Conservation (phyloP, 2,797 vertebrate species). For the Amblyopsis hoosieri region DNA sequence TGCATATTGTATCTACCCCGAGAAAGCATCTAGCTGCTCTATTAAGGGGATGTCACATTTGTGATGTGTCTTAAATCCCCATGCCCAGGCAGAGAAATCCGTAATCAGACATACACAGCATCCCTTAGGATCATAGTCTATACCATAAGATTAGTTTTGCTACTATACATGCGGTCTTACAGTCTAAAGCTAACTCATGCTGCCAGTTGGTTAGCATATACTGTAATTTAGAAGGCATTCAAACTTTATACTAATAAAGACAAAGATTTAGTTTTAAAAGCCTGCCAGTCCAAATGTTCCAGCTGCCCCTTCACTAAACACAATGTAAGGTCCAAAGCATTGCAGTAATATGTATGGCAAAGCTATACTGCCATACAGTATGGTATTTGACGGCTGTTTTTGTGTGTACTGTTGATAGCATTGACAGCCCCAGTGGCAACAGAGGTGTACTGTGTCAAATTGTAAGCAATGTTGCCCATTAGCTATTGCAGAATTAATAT, state of each 20-base stretch:
- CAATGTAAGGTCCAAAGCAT: not conserved
- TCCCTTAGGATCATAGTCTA: no score
- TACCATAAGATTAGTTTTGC: no score
- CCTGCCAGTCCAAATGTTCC: no score
- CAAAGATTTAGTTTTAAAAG: conserved; percentile 12
- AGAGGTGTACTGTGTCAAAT: conserved; percentile 37
- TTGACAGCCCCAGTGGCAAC: conserved; percentile 43
- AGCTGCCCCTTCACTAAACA: not conserved
- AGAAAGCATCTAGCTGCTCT: no score
- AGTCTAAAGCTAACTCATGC: no score
- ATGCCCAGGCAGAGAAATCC: no score
- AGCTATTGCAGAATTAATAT: conserved; percentile 39
- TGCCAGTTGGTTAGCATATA: no score
- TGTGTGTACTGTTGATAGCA: conserved; percentile 47
- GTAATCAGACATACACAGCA: no score
- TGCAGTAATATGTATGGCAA: conserved; percentile 20
- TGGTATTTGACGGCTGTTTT: conserved; percentile 44
- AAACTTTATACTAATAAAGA: not conserved
- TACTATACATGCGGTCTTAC: no score
- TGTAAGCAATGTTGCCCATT: conserved; percentile 33
- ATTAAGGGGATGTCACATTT: no score
- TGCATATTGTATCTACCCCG: no score
- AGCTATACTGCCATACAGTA: conserved; percentile 34
- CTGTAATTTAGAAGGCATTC: not conserved
- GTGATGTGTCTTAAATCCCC: no score